These are phyloP conservation scores for Micropoecilia bifurca DNA, from an alignment of 2,797 vertebrate genomes.

Conservation along the genomic window DNA sequence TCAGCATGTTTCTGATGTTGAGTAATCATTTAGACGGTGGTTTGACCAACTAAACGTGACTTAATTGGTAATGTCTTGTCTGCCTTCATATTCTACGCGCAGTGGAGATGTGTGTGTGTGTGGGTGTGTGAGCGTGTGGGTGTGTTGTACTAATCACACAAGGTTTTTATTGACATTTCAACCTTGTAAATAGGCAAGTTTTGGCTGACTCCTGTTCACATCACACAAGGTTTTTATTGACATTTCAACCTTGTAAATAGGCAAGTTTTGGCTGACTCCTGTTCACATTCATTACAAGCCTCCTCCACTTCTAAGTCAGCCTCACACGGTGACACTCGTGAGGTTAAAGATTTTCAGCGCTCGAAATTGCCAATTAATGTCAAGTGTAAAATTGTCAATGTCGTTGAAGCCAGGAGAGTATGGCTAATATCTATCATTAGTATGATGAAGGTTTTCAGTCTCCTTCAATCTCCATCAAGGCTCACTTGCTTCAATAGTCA, in stretches of 20 bases:
- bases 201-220: constrained; percentile 54
- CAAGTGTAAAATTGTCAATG: constrained; percentile 82
- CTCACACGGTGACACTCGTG: constrained; percentile 73
- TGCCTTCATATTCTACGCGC: constrained; percentile 17
- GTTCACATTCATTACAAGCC: constrained; percentile 69
- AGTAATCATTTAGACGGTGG: constrained; percentile 32
- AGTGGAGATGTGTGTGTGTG: constrained; percentile 10
- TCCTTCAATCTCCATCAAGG: constrained; percentile 63
- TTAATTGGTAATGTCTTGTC: constrained; percentile 31
- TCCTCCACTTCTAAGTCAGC: constrained; percentile 66
- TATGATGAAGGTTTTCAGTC: constrained; percentile 73
- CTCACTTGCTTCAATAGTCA: constrained; percentile 47
- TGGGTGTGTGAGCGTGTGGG: background rate
- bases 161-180: constrained; percentile 64
- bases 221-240: constrained; percentile 57
- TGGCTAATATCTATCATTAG: constrained; percentile 79
- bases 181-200: constrained; percentile 71
- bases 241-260: constrained; percentile 65
- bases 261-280: constrained; percentile 66
- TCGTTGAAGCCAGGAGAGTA: constrained; percentile 67
- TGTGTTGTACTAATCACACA: constrained; percentile 24
- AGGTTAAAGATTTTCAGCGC: constrained; percentile 65
- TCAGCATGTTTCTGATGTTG: constrained; percentile 46
- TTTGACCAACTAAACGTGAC: constrained; percentile 39
- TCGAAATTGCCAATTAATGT: constrained; percentile 81